phyloP scores from a whole-genome alignment of 2,888 invertebrate genomes.

The Hipparchia semele region DNA sequence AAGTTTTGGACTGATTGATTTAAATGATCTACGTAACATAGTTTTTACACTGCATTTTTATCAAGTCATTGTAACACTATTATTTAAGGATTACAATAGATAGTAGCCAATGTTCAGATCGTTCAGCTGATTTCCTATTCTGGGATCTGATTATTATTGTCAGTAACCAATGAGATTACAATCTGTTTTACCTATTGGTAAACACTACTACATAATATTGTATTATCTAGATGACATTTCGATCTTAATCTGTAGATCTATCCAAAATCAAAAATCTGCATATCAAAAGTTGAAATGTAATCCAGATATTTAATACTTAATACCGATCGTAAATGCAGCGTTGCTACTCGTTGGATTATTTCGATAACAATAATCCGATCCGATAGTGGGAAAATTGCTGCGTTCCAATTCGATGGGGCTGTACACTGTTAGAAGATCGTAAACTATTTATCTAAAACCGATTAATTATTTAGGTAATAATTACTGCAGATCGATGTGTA shows the following conservation, averaged over 20 bases:
- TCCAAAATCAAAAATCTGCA: too few species aligned
- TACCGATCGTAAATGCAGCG: not conserved
- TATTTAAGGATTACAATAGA: slow-evolving; percentile 49
- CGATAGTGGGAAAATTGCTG: slow-evolving; percentile 1
- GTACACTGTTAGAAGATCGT: slow-evolving; percentile 28
- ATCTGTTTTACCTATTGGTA: too few species aligned
- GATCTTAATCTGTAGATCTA: too few species aligned
- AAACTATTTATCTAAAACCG: slow-evolving; percentile 35
- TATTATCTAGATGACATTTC: too few species aligned
- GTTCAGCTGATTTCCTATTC: not conserved
- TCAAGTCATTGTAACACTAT: slow-evolving; percentile 51
- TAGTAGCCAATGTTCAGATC: slow-evolving; percentile 57
- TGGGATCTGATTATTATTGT: not conserved
- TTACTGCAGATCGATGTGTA: slow-evolving; percentile 17
- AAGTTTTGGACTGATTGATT: slow-evolving; percentile 75
- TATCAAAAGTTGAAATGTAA: too few species aligned
- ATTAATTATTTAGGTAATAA: slow-evolving; percentile 29
- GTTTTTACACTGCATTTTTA: slow-evolving; percentile 66
- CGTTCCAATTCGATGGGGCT: slow-evolving; percentile 14
- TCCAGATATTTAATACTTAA: too few species aligned
- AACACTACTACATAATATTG: too few species aligned
- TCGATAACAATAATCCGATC: not conserved
- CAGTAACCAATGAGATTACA: too few species aligned
- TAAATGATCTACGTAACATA: slow-evolving; percentile 64
- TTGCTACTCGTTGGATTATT: not conserved